Evolutionary conservation across 2,797 vertebrate genomes (phyloP), one percentile per base, ranked within the genome.

Genomic region (Myotis myotis): DNA sequence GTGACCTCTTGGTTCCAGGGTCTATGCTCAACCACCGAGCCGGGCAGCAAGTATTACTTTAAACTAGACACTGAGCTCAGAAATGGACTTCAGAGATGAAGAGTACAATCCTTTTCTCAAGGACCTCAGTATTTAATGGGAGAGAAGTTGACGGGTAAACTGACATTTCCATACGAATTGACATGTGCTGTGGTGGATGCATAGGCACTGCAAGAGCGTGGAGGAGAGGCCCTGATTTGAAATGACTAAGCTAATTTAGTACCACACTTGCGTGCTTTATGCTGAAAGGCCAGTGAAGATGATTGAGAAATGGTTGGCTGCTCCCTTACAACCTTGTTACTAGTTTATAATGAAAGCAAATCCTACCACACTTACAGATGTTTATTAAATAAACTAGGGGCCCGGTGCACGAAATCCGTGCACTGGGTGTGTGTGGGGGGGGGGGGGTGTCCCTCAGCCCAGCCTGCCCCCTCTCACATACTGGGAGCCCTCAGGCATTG

Each of bases 301-400:
- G 75, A 75, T 28, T 36, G 33, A 87, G 51, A 47, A 82, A 44
- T 51, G 23, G 28, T 36, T 82, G 79, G n/a, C 64, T 84, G 6
- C 30, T 66, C 87, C 30, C 47, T 16, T 30, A 44, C 28, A 44
- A 22, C 60, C 15, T 87, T 38, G 1, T 75, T 53, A 66, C 71
- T 57, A 66, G 20, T 22, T 51, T 85, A 49, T 25, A 92, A 51
- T 55, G 30, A 92, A 72, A 94, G 49, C n/a, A 85, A 81, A 87
- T 64, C 75, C 49, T 64, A 55, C 28, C 20, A 20, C 36, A 49
- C 28, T 44, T 41, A 41, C 25, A 84, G 60, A 44, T 28, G 41
- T 55, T 82, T 91, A 57, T 78, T 71, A 86, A 72, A 72, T 80
- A 49, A 72, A n/a, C n/a, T n/a, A n/a, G n/a, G n/a, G n/a, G n/a